Evolutionary conservation across 2,113 vertebrate species (phyloP).

Genomic region (Loxodonta africana): DNA sequence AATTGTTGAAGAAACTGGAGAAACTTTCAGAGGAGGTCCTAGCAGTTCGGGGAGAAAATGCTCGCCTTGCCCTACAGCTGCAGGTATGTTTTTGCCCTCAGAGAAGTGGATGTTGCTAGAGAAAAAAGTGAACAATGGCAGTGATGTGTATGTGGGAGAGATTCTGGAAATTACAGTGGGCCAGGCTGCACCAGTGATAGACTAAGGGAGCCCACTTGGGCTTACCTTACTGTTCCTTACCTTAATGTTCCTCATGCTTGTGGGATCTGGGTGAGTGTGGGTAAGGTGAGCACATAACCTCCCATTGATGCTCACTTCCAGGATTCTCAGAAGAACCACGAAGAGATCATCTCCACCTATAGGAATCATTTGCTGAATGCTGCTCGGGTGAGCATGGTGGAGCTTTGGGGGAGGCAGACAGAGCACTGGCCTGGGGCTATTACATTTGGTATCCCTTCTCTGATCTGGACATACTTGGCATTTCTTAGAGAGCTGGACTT

Average conservation of each 20-base stretch:
- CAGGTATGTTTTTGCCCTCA: conserved; percentile 76
- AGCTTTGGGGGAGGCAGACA: neutral
- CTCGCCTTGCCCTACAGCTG: conserved; percentile 79
- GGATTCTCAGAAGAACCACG: conserved; percentile 87
- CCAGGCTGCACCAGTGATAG: neutral
- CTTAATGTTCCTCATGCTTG: neutral
- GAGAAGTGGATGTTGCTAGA: neutral
- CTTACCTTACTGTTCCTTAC: neutral
- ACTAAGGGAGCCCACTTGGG: too few relatives aligned
- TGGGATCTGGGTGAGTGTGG: neutral
- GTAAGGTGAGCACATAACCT: neutral
- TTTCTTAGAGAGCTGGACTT: neutral
- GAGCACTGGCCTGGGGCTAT: neutral
- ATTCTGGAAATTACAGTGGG: neutral
- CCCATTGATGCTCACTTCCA: conserved; percentile 25
- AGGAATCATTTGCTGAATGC: conserved; percentile 87
- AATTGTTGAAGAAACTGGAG: conserved; percentile 85
- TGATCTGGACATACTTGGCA: neutral
- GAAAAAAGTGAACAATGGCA: neutral
- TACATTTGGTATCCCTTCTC: neutral
- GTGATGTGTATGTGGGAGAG: neutral
- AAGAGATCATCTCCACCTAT: conserved; percentile 85
- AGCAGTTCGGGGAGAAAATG: conserved; percentile 78
- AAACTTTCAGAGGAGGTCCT: conserved; percentile 86
- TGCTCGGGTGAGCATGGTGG: conserved; percentile 84